These are phyloP conservation scores for Picathartes gymnocephalus DNA, from an alignment of 2,113 vertebrate genomes.

Conservation along the genomic window DNA sequence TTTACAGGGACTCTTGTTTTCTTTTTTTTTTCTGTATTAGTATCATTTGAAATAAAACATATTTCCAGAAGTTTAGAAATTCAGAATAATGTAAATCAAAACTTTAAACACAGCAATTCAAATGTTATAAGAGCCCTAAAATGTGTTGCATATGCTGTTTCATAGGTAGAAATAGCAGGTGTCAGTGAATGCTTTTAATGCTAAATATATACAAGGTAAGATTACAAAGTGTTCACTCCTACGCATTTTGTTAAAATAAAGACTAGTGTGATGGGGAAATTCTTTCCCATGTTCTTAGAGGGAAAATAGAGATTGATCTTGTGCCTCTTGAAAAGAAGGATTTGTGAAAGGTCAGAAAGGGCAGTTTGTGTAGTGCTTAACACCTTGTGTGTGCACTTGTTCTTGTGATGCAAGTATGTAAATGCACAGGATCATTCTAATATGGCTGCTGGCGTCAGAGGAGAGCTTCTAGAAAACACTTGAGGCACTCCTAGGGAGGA, in stretches of 20 bases:
- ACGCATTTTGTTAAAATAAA: neutral
- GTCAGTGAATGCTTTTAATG: neutral
- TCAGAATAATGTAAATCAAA: neutral
- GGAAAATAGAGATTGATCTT: neutral
- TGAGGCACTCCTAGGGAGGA: neutral
- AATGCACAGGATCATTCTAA: neutral
- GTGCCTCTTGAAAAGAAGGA: neutral
- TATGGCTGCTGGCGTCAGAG: neutral
- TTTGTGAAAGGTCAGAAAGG: neutral
- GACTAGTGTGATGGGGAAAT: neutral
- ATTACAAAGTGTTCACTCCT: neutral
- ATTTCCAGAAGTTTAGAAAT: neutral
- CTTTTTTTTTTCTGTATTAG: neutral
- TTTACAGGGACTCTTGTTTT: neutral
- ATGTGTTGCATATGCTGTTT: neutral
- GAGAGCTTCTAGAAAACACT: neutral
- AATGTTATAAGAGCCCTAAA: neutral
- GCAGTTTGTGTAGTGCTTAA: neutral
- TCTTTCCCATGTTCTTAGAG: neutral
- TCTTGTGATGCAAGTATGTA: fast-evolving
- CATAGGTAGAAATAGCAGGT: neutral
- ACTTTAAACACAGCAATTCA: neutral
- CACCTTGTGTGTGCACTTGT: neutral
- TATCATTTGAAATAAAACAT: neutral
- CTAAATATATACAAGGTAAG: neutral